Percentiles rank a stretch among this genome's conserved stretches.
Evolutionary conservation across 2,797 vertebrate species (phyloP).

Genomic region (Propithecus perrieri): DNA sequence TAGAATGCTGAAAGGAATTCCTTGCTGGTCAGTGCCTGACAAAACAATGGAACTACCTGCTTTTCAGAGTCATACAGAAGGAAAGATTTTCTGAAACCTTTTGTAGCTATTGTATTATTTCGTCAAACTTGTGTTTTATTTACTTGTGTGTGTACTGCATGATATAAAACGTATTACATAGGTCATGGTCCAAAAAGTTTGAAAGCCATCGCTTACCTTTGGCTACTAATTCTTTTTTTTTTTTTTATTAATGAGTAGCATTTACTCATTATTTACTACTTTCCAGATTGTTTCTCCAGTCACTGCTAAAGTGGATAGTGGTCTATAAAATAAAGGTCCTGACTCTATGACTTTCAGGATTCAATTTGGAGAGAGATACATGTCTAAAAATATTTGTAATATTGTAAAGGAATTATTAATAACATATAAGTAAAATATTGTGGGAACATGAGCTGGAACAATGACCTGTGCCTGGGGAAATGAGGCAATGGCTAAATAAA

Average conservation of each 20-base stretch:
- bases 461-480: neutral
- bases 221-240: neutral
- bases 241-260: neutral
- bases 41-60: neutral
- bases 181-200: neutral
- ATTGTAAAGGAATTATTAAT: neutral
- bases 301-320: neutral
- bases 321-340: neutral
- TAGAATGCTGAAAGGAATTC: neutral
- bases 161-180: neutral
- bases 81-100: neutral
- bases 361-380: neutral
- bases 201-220: constrained; percentile 5
- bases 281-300: constrained; percentile 23
- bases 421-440: neutral
- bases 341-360: neutral
- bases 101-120: neutral
- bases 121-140: neutral
- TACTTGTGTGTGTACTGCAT: neutral
- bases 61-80: neutral
- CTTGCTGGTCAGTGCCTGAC: neutral
- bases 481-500: neutral
- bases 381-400: neutral
- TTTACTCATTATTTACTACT: neutral
- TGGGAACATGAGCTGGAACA: neutral